These are phyloP conservation scores for Pteropus rufus DNA, from an alignment of 2,797 vertebrate genomes.

Conservation along the genomic window DNA sequence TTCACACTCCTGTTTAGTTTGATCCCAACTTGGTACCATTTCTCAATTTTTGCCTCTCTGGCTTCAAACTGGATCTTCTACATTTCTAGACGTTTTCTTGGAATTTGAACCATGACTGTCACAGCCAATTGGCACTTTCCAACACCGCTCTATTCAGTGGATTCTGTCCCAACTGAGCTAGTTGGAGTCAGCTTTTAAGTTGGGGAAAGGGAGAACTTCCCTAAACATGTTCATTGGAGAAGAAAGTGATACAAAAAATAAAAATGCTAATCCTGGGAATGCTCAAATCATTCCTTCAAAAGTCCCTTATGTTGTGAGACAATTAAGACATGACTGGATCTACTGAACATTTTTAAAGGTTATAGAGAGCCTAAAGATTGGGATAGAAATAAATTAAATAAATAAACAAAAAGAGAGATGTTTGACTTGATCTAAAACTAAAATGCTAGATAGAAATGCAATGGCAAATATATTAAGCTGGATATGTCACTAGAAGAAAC, in stretches of 20 bases:
- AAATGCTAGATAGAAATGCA: not conserved
- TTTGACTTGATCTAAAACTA: conserved; percentile 14
- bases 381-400: not conserved
- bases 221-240: not conserved
- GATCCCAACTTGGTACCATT: not conserved
- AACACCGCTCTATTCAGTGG: not conserved
- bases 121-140: not conserved
- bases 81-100: not conserved
- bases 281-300: not conserved
- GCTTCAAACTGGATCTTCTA: not conserved
- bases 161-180: not conserved
- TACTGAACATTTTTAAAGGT: conserved; percentile 1
- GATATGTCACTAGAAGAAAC: not conserved
- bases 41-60: not conserved
- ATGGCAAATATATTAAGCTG: not conserved
- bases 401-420: not conserved
- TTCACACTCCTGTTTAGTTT: not conserved
- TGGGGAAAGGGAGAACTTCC: not conserved
- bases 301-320: not conserved
- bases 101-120: not conserved
- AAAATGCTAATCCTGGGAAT: not conserved
- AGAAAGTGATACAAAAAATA: not conserved
- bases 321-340: not conserved
- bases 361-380: not conserved
- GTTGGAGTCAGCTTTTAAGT: not conserved